phyloP scores from a whole-genome alignment of 2,113 vertebrate species.

The Engraulis encrasicolus region DNA sequence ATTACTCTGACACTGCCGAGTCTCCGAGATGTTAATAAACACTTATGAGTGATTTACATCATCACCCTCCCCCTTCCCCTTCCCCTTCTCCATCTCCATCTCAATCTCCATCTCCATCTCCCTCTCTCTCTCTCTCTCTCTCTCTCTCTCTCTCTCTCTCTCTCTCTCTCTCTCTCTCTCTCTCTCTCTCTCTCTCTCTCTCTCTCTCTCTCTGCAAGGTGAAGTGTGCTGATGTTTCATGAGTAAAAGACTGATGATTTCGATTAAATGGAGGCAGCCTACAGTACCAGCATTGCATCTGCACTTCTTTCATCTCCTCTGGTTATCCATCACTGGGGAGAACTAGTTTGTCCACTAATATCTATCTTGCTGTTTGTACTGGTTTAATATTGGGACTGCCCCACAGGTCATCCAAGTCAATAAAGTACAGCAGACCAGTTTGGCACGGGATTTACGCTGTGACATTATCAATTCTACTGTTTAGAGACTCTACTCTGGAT shows the following conservation, averaged over 20 bases:
- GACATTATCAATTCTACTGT: neutral
- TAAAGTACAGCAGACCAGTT: neutral
- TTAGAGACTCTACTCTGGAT: neutral
- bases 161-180: no score
- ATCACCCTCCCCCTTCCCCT: no score
- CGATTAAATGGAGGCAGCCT: neutral
- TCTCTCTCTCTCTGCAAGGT: neutral
- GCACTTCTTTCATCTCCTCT: neutral
- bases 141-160: no score
- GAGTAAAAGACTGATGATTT: neutral
- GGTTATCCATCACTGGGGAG: no score
- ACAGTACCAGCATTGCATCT: neutral
- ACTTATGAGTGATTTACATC: constrained; percentile 11
- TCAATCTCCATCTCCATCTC: no score
- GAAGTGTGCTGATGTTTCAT: neutral
- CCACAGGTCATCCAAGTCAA: neutral
- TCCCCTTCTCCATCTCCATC: no score
- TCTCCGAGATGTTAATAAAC: neutral
- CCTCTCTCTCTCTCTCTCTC: no score
- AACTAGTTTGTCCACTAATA: no score
- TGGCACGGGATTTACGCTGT: neutral
- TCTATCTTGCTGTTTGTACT: neutral
- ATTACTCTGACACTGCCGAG: neutral
- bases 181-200: no score
- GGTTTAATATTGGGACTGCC: neutral